Base-by-base conservation (phyloP, 1,140 invertebrate genomes). In the Teleopsis dalmanni region DNA sequence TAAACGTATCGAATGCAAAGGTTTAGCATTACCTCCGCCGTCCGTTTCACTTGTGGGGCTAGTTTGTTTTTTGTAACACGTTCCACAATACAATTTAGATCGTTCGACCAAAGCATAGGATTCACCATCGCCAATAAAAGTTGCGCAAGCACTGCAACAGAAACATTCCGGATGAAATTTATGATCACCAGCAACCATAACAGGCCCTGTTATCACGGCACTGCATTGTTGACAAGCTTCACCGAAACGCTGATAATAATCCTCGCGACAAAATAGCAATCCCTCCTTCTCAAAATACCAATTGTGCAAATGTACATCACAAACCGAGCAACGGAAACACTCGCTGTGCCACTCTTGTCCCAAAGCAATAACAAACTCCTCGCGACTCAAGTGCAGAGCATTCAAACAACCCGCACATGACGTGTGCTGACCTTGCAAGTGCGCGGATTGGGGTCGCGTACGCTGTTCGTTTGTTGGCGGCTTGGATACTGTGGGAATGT, bases 101-200 rank as follows among this genome's bases (percentile, higher is more conserved):
- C 91, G 76, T 65, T 94, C 91, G 7, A 95, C 82, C 16, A 95
- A 73, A 1, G 89, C 89, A 71, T 94, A 95, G 7, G 88, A 84
- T 58, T 95, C 89, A 18, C 88, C 89, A 76, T 94, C 91, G 26
- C 91, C 91, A 58, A 96, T 91, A 62, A 86, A 91, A 9, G 78
- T 72, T n/a, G 78, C 75, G 70, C 92, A 96, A 7, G 80, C 79
- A 21, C 75, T 75, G 64, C 92, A 96, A 54, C 84, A 81, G 41
- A 76, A 96, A 93, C 92, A 96, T 78, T 96, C 91, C 50, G 91
- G 91, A 74, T 96, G 92, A 74, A 92, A 95, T 69, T 90, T 89
- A 71, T 93, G 91, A 65, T 92, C 88, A 16, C 91, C 91, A 14
- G 91, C 91, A 52, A 91, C 81, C 91, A 95, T 95, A 37, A 95